Percentiles rank a stretch among this genome's conserved stretches.
phyloP scores from a whole-genome alignment of 2,797 vertebrate genomes.

The Varecia variegata region DNA sequence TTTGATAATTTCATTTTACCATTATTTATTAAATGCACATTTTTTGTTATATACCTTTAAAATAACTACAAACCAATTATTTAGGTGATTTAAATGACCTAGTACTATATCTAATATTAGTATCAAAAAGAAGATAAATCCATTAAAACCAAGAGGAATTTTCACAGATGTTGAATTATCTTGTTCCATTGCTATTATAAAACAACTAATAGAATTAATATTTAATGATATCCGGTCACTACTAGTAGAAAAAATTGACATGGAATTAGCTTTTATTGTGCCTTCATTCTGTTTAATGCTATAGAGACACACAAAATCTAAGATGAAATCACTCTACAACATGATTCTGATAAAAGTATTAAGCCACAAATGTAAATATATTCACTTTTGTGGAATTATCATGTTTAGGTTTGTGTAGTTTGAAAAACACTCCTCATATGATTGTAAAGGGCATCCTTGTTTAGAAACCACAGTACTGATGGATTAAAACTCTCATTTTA shows the following conservation, averaged over 20 bases:
- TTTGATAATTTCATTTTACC: neutral
- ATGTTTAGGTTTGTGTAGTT: neutral
- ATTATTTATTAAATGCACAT: constrained; percentile 12
- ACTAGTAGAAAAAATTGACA: neutral
- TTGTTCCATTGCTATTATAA: neutral
- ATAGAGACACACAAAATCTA: neutral
- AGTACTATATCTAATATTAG: neutral
- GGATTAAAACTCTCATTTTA: neutral
- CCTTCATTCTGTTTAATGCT: constrained; percentile 7
- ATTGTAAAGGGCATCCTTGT: neutral
- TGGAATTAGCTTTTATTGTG: neutral
- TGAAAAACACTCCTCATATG: neutral
- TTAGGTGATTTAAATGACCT: neutral
- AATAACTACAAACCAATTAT: constrained; percentile 2
- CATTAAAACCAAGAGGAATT: constrained; percentile 5
- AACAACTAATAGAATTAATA: neutral
- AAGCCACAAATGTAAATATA: neutral
- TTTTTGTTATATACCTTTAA: constrained; percentile 15
- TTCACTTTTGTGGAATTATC: neutral
- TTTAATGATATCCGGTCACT: neutral
- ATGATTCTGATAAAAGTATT: neutral
- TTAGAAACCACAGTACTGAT: neutral
- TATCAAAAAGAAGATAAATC: neutral
- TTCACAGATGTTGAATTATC: constrained; percentile 29
- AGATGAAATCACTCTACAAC: neutral